Percentiles rank a stretch among this genome's conserved stretches.
Evolutionary conservation across 2,113 vertebrate genomes (phyloP).

Genomic region (Lophius piscatorius): DNA sequence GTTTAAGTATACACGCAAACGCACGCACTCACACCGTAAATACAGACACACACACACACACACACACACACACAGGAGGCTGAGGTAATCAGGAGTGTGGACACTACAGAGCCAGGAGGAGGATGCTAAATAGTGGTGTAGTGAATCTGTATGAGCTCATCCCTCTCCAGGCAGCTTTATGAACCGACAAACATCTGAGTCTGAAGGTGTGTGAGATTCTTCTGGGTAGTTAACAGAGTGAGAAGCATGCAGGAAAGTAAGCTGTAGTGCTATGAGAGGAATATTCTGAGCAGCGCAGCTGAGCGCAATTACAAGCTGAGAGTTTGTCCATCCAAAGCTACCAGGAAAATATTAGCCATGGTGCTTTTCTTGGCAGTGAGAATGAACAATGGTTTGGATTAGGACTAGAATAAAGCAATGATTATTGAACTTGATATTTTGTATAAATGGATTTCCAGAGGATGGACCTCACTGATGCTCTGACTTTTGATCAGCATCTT

Average conservation of each 20-base stretch:
- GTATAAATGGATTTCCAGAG: too few species aligned
- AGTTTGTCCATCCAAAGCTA: too few species aligned
- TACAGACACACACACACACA: constrained; percentile 2
- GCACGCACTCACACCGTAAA: constrained; percentile 12
- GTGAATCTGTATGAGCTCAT: constrained; percentile 45
- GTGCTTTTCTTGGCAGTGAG: too few species aligned
- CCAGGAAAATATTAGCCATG: too few species aligned
- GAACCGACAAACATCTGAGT: constrained; percentile 35
- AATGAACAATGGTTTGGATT: too few species aligned
- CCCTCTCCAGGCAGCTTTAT: constrained; percentile 41
- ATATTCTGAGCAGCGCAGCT: too few species aligned
- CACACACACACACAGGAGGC: constrained; percentile 17
- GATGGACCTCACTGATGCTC: too few species aligned
- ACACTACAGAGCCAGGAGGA: constrained; percentile 48
- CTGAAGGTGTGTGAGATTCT: constrained; percentile 27
- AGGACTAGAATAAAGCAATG: too few species aligned
- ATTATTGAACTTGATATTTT: too few species aligned
- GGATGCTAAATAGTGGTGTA: constrained; percentile 41
- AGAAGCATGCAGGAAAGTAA: constrained; percentile 8
- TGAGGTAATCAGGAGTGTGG: constrained; percentile 55
- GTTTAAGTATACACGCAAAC: constrained; percentile 11
- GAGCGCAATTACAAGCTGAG: too few species aligned
- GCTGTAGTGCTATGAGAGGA: constrained; percentile 5
- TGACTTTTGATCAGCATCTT: too few species aligned
- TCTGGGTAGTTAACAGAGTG: background rate